These are phyloP conservation scores for Hypolimnas misippus DNA, from an alignment of 2,888 invertebrate species.

Conservation along the genomic window DNA sequence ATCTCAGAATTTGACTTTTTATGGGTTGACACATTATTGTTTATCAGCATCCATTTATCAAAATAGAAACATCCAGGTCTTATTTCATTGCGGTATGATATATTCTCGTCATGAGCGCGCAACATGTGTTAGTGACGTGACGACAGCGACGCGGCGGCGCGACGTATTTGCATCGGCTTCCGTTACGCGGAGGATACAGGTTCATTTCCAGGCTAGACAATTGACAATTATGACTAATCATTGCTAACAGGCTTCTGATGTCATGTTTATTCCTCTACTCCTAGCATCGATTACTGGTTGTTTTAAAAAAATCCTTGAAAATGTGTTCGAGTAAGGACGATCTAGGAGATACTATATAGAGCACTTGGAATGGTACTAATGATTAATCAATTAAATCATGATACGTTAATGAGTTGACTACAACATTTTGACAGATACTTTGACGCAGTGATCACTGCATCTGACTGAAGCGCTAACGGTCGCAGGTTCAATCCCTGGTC, in stretches of 20 bases:
- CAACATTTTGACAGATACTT: too few species aligned
- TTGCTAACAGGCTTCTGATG: conserved; percentile 11
- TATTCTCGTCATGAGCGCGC: conserved; percentile 3
- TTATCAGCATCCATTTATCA: too few species aligned
- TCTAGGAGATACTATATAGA: not conserved
- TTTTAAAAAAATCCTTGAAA: conserved; percentile 1
- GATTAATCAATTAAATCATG: too few species aligned
- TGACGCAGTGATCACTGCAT: too few species aligned
- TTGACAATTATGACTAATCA: conserved; percentile 19
- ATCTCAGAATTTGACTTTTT: not conserved
- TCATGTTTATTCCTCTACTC: not conserved
- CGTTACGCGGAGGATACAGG: conserved; percentile 56
- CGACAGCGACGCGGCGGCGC: conserved; percentile 39
- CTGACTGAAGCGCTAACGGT: too few species aligned
- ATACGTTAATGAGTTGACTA: too few species aligned
- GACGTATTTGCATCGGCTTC: conserved; percentile 69
- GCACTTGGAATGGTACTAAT: too few species aligned
- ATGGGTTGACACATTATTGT: too few species aligned
- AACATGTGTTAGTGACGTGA: conserved; percentile 5
- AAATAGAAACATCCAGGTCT: not conserved
- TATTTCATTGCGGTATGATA: not conserved
- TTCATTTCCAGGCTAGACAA: conserved; percentile 24
- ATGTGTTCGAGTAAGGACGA: not conserved
- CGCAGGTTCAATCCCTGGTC: too few species aligned
- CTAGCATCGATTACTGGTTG: too few species aligned